phyloP scores from a whole-genome alignment of 2,888 invertebrate species.

The Liopterus haemorrhoidalis region DNA sequence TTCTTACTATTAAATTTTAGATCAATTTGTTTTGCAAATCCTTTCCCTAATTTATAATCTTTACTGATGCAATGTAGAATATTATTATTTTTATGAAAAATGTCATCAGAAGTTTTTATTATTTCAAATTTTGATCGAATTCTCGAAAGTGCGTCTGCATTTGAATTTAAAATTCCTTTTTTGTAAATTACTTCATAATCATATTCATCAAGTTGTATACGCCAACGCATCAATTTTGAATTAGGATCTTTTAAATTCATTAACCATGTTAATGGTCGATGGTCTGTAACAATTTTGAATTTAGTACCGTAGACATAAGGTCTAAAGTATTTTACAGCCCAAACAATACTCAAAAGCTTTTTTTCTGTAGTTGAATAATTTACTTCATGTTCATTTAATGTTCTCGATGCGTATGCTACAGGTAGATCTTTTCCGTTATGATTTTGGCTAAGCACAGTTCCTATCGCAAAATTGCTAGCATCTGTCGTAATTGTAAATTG shows the following conservation, averaged over 20 bases:
- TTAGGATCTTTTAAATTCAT: conserved; percentile 32
- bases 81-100: conserved; percentile 7
- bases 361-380: conserved; percentile 30
- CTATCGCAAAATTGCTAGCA: conserved; percentile 32
- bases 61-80: conserved; percentile 6
- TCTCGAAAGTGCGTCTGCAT: background rate
- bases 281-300: conserved; percentile 35
- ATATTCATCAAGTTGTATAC: conserved; percentile 33
- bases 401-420: conserved; percentile 32
- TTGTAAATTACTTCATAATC: conserved; percentile 31
- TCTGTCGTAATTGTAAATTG: conserved; percentile 32
- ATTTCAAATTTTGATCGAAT: conserved; percentile 1
- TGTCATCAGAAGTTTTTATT: conserved; percentile 1
- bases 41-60: conserved; percentile 8
- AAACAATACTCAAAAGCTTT: conserved; percentile 33
- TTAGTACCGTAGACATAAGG: conserved; percentile 34
- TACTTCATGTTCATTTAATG: conserved; percentile 29
- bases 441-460: conserved; percentile 33
- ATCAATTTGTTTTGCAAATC: background rate
- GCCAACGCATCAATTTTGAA: too few species aligned
- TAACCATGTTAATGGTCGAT: conserved; percentile 31
- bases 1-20: conserved; percentile 5
- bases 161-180: conserved; percentile 20
- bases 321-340: conserved; percentile 33
- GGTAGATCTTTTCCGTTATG: conserved; percentile 34